These are phyloP conservation scores for Characodon lateralis DNA, from an alignment of 2,797 vertebrate genomes.

Conservation along the genomic window DNA sequence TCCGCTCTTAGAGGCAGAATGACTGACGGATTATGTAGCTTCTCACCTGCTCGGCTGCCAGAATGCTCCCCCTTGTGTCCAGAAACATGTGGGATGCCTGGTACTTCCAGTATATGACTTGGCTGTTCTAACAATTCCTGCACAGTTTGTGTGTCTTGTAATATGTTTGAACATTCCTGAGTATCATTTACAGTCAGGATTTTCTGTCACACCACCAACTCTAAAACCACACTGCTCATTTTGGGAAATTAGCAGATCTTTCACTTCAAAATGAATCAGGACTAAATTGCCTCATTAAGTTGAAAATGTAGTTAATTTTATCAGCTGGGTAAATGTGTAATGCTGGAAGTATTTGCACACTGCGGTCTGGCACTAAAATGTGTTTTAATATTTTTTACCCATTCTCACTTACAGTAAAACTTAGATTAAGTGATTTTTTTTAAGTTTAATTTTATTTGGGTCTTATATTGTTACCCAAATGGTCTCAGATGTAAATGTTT, in stretches of 20 bases:
- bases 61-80: constrained; percentile 72
- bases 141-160: constrained; percentile 1
- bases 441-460: background rate
- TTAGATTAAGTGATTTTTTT: constrained; percentile 1
- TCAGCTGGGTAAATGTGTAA: constrained; percentile 7
- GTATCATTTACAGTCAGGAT: constrained; percentile 8
- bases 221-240: constrained; percentile 10
- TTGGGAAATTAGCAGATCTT: constrained; percentile 4
- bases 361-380: background rate
- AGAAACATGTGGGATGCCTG: background rate
- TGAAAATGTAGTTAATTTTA: background rate
- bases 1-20: constrained; percentile 19
- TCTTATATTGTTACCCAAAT: background rate
- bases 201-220: constrained; percentile 4
- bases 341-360: constrained; percentile 17
- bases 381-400: background rate
- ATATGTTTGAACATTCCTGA: constrained; percentile 7
- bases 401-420: constrained; percentile 1
- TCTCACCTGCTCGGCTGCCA: constrained; percentile 50
- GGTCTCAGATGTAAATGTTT: constrained; percentile 1
- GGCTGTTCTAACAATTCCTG: background rate
- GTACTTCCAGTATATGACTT: background rate
- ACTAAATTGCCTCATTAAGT: constrained; percentile 13
- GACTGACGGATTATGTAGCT: constrained; percentile 23
- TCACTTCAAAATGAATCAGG: constrained; percentile 20